These are phyloP conservation scores for Oenanthe melanoleuca DNA, from an alignment of 2,113 vertebrate genomes.

Conservation along the genomic window DNA sequence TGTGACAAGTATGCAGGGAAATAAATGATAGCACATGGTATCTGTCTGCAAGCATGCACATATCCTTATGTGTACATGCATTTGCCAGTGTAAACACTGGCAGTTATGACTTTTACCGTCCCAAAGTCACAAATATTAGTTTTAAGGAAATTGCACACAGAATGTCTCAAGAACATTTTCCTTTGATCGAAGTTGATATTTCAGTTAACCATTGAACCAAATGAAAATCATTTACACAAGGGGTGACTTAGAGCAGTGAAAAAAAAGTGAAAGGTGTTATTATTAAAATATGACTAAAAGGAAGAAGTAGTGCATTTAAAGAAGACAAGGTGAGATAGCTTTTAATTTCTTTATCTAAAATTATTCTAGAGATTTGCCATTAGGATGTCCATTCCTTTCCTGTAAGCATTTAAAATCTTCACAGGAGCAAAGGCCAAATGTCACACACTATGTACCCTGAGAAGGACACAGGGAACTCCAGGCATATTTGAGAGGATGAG, in stretches of 20 bases:
- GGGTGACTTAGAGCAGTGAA: not conserved
- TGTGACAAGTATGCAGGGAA: not conserved
- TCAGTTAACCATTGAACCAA: not conserved
- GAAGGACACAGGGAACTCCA: not conserved
- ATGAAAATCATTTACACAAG: not conserved
- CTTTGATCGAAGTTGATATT: not conserved
- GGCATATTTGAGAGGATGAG: not conserved
- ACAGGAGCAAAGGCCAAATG: not conserved
- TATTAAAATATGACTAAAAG: not conserved
- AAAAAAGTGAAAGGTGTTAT: not conserved
- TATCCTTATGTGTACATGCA: rapidly evolving
- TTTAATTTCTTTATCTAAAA: not conserved
- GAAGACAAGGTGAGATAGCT: rapidly evolving
- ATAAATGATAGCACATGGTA: not conserved
- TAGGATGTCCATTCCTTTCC: not conserved
- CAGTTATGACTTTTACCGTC: not conserved
- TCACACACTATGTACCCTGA: not conserved
- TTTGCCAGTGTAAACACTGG: not conserved
- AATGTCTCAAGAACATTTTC: not conserved
- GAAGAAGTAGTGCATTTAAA: not conserved
- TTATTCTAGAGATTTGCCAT: not conserved
- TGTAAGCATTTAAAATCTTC: not conserved
- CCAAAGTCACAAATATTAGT: not conserved
- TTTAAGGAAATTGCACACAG: not conserved
- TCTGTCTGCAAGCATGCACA: not conserved